These are phyloP conservation scores for Lasioglossum calceatum DNA, from an alignment of 2,888 invertebrate species.

Conservation along the genomic window DNA sequence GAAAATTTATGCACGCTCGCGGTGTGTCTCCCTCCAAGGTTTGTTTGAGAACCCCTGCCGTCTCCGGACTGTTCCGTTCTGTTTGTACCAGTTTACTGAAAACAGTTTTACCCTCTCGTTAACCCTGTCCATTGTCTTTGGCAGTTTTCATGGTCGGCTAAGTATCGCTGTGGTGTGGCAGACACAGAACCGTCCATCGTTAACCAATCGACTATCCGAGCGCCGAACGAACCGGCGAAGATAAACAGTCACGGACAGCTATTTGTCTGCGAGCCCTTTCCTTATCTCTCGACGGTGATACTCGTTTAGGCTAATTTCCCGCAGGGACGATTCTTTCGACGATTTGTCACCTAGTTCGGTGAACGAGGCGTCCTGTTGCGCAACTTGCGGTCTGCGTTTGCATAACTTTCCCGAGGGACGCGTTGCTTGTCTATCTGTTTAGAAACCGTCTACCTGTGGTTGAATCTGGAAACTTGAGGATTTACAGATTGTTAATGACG, in stretches of 20 bases:
- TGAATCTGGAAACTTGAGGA: neutral
- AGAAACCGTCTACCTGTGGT: neutral
- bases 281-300: slow-evolving; percentile 16
- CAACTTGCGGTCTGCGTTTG: slow-evolving; percentile 11
- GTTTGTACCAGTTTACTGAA: slow-evolving; percentile 65
- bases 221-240: slow-evolving; percentile 21
- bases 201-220: slow-evolving; percentile 34
- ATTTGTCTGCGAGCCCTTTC: slow-evolving; percentile 52
- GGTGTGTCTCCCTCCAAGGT: neutral
- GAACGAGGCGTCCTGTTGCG: neutral
- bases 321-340: neutral
- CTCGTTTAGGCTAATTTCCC: slow-evolving; percentile 18
- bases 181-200: slow-evolving; percentile 45
- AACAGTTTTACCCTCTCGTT: slow-evolving; percentile 71
- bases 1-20: slow-evolving; percentile 52
- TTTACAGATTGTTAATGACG: neutral
- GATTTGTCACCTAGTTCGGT: neutral
- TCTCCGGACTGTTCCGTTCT: slow-evolving; percentile 29
- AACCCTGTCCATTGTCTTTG: slow-evolving; percentile 70
- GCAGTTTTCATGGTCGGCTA: slow-evolving; percentile 41
- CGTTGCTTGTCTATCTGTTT: neutral
- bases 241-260: slow-evolving; percentile 31
- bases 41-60: slow-evolving; percentile 40
- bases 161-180: slow-evolving; percentile 50
- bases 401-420: neutral